A percentile compares a stretch with the other conserved stretches of the same genome.
phyloP scores from a whole-genome alignment of 2,113 vertebrate genomes.

The Rhinolophus sinicus region DNA sequence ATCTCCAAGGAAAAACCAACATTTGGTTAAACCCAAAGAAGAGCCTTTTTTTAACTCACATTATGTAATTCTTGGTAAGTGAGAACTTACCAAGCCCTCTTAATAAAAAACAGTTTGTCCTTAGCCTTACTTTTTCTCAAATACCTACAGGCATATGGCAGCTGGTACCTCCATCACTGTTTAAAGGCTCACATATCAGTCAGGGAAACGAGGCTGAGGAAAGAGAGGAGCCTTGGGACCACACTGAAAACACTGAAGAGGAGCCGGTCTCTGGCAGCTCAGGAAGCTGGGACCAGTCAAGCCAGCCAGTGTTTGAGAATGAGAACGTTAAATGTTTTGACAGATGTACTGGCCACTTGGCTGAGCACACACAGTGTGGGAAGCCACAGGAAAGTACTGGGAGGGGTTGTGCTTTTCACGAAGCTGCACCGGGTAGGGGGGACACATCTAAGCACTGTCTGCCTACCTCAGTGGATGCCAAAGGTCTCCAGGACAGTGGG shows the following conservation, averaged over 20 bases:
- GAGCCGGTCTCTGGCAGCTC: constrained; percentile 79
- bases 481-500: constrained; percentile 67
- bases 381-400: constrained; percentile 61
- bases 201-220: constrained; percentile 63
- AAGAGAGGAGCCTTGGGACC: constrained; percentile 82
- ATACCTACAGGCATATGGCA: constrained; percentile 78
- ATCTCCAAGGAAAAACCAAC: constrained; percentile 83
- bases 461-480: constrained; percentile 53
- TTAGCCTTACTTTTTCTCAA: constrained; percentile 87
- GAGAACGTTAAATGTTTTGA: constrained; percentile 68
- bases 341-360: constrained; percentile 71
- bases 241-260: constrained; percentile 78
- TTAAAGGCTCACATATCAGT: constrained; percentile 77
- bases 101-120: constrained; percentile 67
- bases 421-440: constrained; percentile 61
- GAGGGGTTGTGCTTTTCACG: constrained; percentile 65
- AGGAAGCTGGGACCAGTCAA: constrained; percentile 75
- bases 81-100: constrained; percentile 63
- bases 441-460: constrained; percentile 50
- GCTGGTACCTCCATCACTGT: constrained; percentile 85
- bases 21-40: constrained; percentile 83
- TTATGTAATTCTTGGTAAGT: constrained; percentile 79
- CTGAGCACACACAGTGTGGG: constrained; percentile 73
- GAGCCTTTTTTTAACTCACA: constrained; percentile 75
- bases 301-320: constrained; percentile 73